Evolutionary conservation across 2,888 invertebrate species (phyloP).

Genomic region (Xestia xanthographa): DNA sequence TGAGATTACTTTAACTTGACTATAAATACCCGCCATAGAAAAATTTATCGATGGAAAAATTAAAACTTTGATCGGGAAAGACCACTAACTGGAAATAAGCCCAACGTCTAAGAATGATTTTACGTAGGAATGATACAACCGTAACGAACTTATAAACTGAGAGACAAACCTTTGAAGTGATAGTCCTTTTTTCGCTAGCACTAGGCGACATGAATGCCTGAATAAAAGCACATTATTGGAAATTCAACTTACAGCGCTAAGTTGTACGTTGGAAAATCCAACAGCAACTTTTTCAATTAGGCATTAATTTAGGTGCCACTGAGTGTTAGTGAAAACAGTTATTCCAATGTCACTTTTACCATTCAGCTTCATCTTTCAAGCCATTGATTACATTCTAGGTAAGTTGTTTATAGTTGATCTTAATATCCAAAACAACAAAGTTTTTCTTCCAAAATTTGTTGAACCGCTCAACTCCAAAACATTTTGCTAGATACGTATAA

Average conservation of each 20-base stretch:
- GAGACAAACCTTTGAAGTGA: not conserved
- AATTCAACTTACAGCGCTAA: not conserved
- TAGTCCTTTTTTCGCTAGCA: not conserved
- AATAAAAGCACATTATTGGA: not conserved
- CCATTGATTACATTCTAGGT: no score
- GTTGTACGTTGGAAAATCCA: not conserved
- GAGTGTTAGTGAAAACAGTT: not conserved
- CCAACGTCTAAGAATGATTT: not conserved
- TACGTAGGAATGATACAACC: no score
- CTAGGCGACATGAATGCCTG: not conserved
- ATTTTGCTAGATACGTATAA: slow-evolving; percentile 59
- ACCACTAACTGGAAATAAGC: not conserved
- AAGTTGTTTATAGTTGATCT: not conserved
- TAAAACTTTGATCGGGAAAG: not conserved
- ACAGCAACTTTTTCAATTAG: not conserved
- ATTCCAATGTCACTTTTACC: not conserved
- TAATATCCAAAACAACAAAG: not conserved
- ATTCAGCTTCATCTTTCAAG: not conserved
- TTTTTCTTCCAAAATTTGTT: slow-evolving; percentile 8
- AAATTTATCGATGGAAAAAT: not conserved
- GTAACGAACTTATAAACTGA: not conserved
- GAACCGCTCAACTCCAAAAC: slow-evolving; percentile 28
- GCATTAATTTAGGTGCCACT: not conserved
- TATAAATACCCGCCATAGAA: not conserved
- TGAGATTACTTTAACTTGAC: no score